Conservation (phyloP, 2,797 vertebrate species). For the Chanos chanos region DNA sequence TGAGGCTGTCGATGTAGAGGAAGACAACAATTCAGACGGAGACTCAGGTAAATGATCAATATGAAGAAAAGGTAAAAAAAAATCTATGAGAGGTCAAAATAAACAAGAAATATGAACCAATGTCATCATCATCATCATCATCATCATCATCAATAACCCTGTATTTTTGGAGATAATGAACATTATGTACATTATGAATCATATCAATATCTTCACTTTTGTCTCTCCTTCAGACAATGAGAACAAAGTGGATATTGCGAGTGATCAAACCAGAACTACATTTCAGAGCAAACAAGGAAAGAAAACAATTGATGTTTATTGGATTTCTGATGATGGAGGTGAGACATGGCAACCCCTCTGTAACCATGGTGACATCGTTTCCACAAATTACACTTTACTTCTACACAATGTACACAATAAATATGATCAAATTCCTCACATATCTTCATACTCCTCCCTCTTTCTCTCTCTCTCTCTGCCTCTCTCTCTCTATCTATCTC, state of each 20-base stretch:
- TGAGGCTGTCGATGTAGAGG: slow-evolving; percentile 39
- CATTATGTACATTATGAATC: not conserved
- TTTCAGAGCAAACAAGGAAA: slow-evolving; percentile 72
- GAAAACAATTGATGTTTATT: slow-evolving; percentile 73
- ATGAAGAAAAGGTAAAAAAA: no score
- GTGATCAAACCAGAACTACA: slow-evolving; percentile 56
- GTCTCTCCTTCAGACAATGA: slow-evolving; percentile 23
- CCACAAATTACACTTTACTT: not conserved
- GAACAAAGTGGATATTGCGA: slow-evolving; percentile 24
- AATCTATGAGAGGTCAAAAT: no score
- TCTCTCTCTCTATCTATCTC: no score
- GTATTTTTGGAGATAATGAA: not conserved
- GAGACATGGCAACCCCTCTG: not conserved
- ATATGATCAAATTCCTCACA: not conserved
- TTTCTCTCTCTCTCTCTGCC: not conserved
- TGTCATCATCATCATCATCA: no score
- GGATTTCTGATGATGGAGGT: slow-evolving; percentile 77
- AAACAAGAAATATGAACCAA: no score
- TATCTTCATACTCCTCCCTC: not conserved
- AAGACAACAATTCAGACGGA: slow-evolving; percentile 43
- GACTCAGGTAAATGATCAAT: slow-evolving; percentile 49
- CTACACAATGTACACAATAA: not conserved
- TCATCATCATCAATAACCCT: not conserved
- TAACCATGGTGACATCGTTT: not conserved
- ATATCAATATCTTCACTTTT: not conserved